Evolutionary conservation across 2,888 invertebrate genomes (phyloP).

Genomic region (Nycteola revayana): DNA sequence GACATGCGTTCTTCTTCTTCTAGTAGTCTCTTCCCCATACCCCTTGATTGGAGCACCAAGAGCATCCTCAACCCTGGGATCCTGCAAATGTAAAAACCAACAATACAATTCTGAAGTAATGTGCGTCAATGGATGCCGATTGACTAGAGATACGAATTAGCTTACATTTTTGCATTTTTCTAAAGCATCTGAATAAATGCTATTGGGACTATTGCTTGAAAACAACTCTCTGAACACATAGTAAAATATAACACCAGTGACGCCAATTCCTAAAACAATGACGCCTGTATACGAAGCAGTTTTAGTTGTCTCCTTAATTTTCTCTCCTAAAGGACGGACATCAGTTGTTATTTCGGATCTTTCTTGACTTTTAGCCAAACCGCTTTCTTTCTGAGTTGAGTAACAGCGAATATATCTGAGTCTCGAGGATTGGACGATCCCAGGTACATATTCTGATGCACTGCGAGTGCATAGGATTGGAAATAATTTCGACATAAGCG

Average conservation of each 20-base stretch:
- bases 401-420: conserved; percentile 44
- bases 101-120: no score
- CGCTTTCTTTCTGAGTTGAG: conserved; percentile 53
- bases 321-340: conserved; percentile 86
- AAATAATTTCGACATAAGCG: conserved; percentile 63
- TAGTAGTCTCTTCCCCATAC: conserved; percentile 92
- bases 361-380: conserved; percentile 60
- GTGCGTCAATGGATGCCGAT: no score
- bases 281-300: conserved; percentile 93
- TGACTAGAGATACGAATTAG: no score
- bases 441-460: conserved; percentile 42
- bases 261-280: conserved; percentile 89
- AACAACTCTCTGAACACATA: conserved; percentile 93
- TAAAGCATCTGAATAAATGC: conserved; percentile 90
- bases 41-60: conserved; percentile 95
- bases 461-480: conserved; percentile 50
- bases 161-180: conserved; percentile 86
- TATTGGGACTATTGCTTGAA: conserved; percentile 93
- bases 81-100: conserved; percentile 57
- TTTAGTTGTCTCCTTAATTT: conserved; percentile 95
- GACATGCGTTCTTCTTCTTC: conserved; percentile 92
- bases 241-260: conserved; percentile 92
- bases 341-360: conserved; percentile 74
- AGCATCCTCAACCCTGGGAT: conserved; percentile 89
- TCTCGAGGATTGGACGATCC: conserved; percentile 42